Conservation (phyloP, 2,888 invertebrate genomes). For the Clanis bilineata region DNA sequence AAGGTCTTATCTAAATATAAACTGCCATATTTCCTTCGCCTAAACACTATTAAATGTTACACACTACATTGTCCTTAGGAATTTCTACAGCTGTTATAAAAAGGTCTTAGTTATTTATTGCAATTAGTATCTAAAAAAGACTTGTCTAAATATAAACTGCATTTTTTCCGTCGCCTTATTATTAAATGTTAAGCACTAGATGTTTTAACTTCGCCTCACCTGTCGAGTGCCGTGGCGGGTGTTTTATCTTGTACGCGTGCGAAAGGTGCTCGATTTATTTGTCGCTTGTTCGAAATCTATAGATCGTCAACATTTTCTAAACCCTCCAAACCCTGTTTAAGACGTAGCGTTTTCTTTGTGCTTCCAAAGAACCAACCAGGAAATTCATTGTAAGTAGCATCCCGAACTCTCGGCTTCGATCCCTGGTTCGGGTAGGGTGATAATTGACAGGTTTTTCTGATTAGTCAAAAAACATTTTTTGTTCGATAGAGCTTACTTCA, state of each 20-base stretch:
- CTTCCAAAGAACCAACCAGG: no score
- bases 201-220: constrained; percentile 12
- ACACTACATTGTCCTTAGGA: no score
- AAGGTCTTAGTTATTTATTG: no score
- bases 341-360: no score
- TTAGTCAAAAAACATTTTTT: no score
- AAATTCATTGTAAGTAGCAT: no score
- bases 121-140: neutral
- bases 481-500: no score
- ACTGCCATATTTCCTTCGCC: neutral
- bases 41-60: constrained; percentile 1
- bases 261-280: constrained; percentile 10
- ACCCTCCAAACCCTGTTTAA: no score
- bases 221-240: neutral
- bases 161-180: neutral
- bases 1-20: neutral
- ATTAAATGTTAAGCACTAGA: neutral
- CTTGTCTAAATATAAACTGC: constrained; percentile 3
- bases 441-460: no score
- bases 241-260: constrained; percentile 1
- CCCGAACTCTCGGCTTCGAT: no score
- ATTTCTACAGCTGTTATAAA: no score
- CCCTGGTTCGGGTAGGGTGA: no score
- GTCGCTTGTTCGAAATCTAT: neutral
- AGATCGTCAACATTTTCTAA: constrained; percentile 11